Conservation (phyloP, 2,113 vertebrate species). For the Hemichromis elongatus region DNA sequence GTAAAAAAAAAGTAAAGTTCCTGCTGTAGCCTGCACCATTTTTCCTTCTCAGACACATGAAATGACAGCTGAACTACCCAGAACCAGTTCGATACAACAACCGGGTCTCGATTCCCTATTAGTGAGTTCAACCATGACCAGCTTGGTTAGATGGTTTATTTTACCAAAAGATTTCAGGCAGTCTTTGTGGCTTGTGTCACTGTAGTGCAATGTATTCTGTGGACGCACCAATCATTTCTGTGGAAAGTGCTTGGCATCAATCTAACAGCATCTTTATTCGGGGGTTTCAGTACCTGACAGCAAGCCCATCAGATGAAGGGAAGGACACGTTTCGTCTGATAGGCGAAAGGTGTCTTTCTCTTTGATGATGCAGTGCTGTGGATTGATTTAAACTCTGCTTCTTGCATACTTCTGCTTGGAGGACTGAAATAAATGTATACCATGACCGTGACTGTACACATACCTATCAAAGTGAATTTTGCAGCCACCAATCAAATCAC, state of each 20-base stretch:
- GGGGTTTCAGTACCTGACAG: not conserved
- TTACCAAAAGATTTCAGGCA: not conserved
- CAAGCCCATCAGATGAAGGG: not conserved
- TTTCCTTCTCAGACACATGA: not conserved
- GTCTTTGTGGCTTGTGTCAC: not conserved
- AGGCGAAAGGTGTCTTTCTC: not conserved
- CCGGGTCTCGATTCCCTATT: accelerated
- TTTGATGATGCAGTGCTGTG: not conserved
- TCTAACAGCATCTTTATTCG: not conserved
- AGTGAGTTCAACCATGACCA: not conserved
- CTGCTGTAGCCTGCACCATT: not conserved
- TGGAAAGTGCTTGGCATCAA: not conserved
- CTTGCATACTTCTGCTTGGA: not conserved
- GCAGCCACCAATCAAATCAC: not conserved
- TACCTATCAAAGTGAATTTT: not conserved
- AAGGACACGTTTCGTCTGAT: not conserved
- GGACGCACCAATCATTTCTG: not conserved
- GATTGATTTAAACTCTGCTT: not conserved
- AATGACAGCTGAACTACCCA: not conserved
- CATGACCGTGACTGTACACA: not conserved
- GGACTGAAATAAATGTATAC: not conserved
- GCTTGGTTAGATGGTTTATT: not conserved
- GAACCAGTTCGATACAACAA: not conserved
- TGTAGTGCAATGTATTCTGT: not conserved
- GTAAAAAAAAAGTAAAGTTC: not conserved